Conservation (phyloP, 2,113 vertebrate species). For the Podilymbus podiceps region DNA sequence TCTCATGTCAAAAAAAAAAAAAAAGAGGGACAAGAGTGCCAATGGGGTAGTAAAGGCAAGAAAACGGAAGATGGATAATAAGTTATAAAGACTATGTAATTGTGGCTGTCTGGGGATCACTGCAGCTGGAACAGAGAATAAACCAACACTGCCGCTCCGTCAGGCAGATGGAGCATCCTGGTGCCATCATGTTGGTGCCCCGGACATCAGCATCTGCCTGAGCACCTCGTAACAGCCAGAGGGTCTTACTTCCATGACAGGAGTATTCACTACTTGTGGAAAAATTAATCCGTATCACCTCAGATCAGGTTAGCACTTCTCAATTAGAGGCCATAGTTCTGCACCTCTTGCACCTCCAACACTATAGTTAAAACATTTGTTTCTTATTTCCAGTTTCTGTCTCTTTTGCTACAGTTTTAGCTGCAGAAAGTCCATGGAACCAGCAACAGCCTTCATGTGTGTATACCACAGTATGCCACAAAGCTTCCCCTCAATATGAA, state of each 20-base stretch:
- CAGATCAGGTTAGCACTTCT: neutral
- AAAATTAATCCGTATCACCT: neutral
- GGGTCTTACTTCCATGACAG: accelerated
- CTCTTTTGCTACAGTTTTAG: neutral
- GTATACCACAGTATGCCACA: neutral
- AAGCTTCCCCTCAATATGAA: neutral
- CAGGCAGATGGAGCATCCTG: no score
- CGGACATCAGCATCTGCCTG: neutral
- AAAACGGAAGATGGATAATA: accelerated
- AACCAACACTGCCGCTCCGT: accelerated
- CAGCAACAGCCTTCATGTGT: neutral
- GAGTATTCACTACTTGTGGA: neutral
- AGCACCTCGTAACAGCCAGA: neutral
- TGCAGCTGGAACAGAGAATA: neutral
- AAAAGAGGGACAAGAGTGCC: neutral
- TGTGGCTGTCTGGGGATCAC: neutral
- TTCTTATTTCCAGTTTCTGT: neutral
- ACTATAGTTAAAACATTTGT: neutral
- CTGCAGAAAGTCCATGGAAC: neutral
- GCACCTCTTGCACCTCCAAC: neutral
- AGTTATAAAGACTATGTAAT: neutral
- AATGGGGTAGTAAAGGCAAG: neutral
- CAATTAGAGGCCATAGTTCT: neutral
- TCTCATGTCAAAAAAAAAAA: neutral
- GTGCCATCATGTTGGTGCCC: accelerated